Base-by-base conservation (phyloP, 2,888 invertebrate genomes). In the Lissocephala sabroskyi region DNA sequence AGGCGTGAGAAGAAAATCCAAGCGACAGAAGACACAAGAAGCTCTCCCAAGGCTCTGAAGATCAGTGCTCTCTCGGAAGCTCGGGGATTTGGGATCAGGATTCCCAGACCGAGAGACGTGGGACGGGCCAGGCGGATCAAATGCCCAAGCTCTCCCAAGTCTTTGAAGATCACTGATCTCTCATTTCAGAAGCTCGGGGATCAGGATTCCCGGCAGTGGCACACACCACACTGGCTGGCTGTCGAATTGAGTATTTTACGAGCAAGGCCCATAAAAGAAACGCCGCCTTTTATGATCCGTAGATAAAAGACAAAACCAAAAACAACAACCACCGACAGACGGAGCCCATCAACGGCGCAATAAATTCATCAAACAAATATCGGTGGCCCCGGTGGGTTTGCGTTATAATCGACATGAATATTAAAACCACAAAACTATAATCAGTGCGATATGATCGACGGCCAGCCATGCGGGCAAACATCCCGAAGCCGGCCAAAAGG, bases 331-430 rank as follows among this genome's bases (percentile, higher is more conserved):
- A 16, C 46, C 59, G 52, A 54, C 55, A n/a, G 51, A 44, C 23
- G n/a, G 28, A n/a, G 36, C 59, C 47, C 70, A 70, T 74, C 70
- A 65, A 56, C 63, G 61, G 52, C 54, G 59, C 70, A 61, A 75
- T 71, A 71, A 75, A 71, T 71, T 71, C 63, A 71, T 71, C 75
- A 75, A 71, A 71, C 61, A 75, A 73, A 68, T 68, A 68, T 68
- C 54, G 53, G 37, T 41, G 48, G 35, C 19, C 30, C n/a, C 43
- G 44, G 43, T 28, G 42, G 48, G 13, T 54, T 39, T 55, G 71
- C 48, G 62, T 52, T 59, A 52, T 70, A 66, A 74, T 74, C 66
- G 66, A 57, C 64, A 66, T 60, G 71, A 70, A 66, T 70, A 74
- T 70, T 70, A 68, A 66, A 74, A 71, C 71, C 70, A 71, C 70